phyloP scores from a whole-genome alignment of 2,888 invertebrate species.

The Caenorhabditis drosophilae region DNA sequence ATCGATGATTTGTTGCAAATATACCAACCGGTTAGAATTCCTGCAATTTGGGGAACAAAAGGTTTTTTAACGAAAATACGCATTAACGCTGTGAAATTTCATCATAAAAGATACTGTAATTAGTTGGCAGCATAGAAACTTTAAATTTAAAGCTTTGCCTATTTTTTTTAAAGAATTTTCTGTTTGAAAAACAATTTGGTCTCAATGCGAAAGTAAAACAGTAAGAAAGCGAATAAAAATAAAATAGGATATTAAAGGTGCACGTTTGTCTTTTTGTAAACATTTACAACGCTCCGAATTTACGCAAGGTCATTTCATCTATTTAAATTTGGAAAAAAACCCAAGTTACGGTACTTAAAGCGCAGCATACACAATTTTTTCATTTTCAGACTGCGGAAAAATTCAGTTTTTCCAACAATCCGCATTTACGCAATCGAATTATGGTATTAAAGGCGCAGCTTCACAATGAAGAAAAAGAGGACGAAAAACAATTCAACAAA shows the following conservation, averaged over 20 bases:
- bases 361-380: neutral
- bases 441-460: neutral
- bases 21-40: constrained; percentile 26
- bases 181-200: too few species aligned
- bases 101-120: too few species aligned
- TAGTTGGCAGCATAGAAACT: too few species aligned
- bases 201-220: too few species aligned
- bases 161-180: too few species aligned
- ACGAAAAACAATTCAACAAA: neutral
- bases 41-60: neutral
- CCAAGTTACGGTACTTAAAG: neutral
- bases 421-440: neutral
- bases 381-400: neutral
- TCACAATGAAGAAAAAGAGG: neutral
- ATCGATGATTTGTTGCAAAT: constrained; percentile 14
- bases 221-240: too few species aligned
- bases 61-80: neutral
- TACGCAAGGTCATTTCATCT: too few species aligned
- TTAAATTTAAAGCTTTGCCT: too few species aligned
- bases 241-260: too few species aligned
- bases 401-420: neutral
- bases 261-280: too few species aligned
- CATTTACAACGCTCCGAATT: too few species aligned
- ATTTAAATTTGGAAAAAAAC: too few species aligned
- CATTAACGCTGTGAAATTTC: neutral